Percentiles rank a stretch among this genome's conserved stretches.
Conservation (phyloP, 2,113 vertebrate genomes). For the Chaenocephalus aceratus region DNA sequence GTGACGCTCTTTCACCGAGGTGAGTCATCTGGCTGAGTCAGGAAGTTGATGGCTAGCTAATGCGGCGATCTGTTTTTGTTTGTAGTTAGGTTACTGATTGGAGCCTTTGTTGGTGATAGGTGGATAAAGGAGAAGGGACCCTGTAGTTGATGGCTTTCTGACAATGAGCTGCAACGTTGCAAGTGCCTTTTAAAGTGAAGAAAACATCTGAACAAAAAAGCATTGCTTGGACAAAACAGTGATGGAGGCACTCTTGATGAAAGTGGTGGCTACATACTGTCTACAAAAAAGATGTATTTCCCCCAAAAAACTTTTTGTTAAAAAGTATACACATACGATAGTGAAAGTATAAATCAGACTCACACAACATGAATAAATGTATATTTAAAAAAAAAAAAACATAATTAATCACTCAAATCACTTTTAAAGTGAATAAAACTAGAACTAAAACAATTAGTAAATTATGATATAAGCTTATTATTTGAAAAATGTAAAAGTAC, state of each 20-base stretch:
- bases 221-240: neutral
- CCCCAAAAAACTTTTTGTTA: neutral
- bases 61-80: slow-evolving; percentile 40
- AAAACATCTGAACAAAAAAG: neutral
- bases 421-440: neutral
- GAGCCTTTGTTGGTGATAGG: slow-evolving; percentile 22
- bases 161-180: neutral
- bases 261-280: neutral
- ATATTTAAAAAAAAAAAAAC: neutral
- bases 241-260: neutral
- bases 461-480: neutral
- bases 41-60: slow-evolving; percentile 49
- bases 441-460: neutral
- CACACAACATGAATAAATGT: neutral
- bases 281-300: neutral
- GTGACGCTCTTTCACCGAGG: slow-evolving; percentile 62
- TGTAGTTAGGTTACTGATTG: slow-evolving; percentile 36
- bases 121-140: neutral
- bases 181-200: neutral
- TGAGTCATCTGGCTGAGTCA: slow-evolving; percentile 69
- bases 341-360: neutral
- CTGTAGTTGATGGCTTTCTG: neutral
- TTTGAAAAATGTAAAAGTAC: neutral
- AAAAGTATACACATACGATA: neutral
- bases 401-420: too few relatives aligned